Base-by-base conservation (phyloP, 1,140 invertebrate species). In the Telenomus remus region DNA sequence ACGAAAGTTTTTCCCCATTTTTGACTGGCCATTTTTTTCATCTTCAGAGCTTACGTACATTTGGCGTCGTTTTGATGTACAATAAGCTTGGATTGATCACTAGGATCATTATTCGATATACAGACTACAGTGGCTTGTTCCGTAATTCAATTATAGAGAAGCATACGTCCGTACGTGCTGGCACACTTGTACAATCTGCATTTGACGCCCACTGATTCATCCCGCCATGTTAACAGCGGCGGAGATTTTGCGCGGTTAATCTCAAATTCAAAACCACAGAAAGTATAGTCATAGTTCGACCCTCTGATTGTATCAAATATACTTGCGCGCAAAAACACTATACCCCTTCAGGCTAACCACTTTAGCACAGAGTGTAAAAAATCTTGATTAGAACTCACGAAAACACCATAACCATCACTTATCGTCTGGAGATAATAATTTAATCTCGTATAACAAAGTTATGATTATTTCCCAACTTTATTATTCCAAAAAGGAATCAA, bases 141-240 rank as follows among this genome's bases (percentile, higher is more conserved):
- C 70, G 75, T 78, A 78, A 78, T 78, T 78, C 75, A 78, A 78
- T 78, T 78, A 78, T 73, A 72, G 75, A 72, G 75, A 69, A 78
- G 75, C 75, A 69, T 72, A 72, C 75, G 68, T 77, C 61, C 49
- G 76, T 63, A 68, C 71, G 70, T 66, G 76, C 66, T 48, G 55
- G 71, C 64, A 66, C 59, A 68, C 66, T 65, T 74, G 65, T 73
- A 71, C 68, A 80, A 77, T 79, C 74, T 79, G 79, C 64, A 79
- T 80, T 77, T 80, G 76, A 80, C 73, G 76, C 73, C 68, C 63
- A 65, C 73, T 76, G 55, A 78, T 79, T 78, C 73, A 74, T 76
- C 59, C 71, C 59, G 54, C 55, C 71, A 55, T 75, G 76, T 77
- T 80, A 75, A 80, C 76, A 77, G 49, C 64, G n/a, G 44, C 63